A percentile compares a stretch with the other conserved stretches of the same genome.
Evolutionary conservation across 2,888 invertebrate genomes (phyloP).

Genomic region (Drosophila meridionalis): DNA sequence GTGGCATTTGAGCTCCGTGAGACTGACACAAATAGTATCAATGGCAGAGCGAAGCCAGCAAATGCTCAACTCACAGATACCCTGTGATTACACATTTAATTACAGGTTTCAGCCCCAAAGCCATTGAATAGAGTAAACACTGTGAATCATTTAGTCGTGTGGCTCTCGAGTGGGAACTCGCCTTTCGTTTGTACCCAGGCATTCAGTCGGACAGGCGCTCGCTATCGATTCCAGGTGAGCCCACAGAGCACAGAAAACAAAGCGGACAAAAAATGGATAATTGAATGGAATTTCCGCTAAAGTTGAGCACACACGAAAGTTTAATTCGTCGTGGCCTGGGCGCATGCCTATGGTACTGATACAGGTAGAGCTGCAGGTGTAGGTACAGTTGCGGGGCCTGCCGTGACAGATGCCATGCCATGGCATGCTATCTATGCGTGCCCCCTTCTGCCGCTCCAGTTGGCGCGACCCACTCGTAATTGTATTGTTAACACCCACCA

Average conservation of each 20-base stretch:
- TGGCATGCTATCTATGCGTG: conserved; percentile 23
- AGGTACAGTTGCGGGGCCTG: background rate
- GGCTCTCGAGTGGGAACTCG: no score
- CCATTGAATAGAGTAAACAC: background rate
- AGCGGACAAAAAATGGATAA: conserved; percentile 37
- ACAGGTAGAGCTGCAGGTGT: background rate
- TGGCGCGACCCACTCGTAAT: conserved; percentile 20
- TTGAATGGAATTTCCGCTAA: conserved; percentile 61
- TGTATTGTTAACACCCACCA: conserved; percentile 39
- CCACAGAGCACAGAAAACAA: background rate
- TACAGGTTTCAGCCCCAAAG: background rate
- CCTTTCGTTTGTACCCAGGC: conserved; percentile 6
- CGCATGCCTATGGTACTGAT: background rate
- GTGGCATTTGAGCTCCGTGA: conserved; percentile 22
- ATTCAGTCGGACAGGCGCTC: conserved; percentile 13
- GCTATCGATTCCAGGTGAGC: conserved; percentile 44
- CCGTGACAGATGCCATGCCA: conserved; percentile 14
- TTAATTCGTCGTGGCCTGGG: conserved; percentile 21
- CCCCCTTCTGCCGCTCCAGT: background rate
- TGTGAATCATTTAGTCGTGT: background rate
- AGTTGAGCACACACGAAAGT: conserved; percentile 37
- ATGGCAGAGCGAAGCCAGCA: no score
- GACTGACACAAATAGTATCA: conserved; percentile 19
- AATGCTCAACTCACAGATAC: background rate
- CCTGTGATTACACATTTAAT: background rate